Base-by-base conservation (phyloP, 2,113 vertebrate genomes). In the Otus sunia region DNA sequence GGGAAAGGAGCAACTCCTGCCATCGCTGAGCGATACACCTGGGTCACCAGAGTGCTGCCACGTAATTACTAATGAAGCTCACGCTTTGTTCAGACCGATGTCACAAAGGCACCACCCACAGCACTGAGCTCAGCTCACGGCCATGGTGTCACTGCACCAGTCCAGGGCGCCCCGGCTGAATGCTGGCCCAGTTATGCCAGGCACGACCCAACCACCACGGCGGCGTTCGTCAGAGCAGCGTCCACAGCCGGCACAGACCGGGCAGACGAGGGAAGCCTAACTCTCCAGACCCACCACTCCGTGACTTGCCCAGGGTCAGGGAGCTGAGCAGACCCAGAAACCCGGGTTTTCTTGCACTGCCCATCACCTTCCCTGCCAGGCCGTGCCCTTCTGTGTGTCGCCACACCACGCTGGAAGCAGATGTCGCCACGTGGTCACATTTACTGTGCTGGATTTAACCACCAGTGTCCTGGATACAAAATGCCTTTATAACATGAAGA, bases 11-110 rank as follows among this genome's bases (percentile, higher is more conserved):
- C 91, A 39, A 25, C 72, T 59, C 82, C 45, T 25, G 64, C 68
- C 81, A 18, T 4, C 23, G 0, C 0, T 3, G 41, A 74, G n/a
- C 47, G 12, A 9, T 0, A 0, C 0, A 15, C 64, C 76, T 3
- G 66, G 71, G 39, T 10, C 19, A 22, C 3, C 55, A 9, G 3
- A 29, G 69, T 52, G 2, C 10, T 3, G 49, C 41, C 37, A 9
- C 23, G 5, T 0, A 29, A 5, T 10, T 12, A 3, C 13, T 5
- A 0, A 20, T 0, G 8, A 10, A 39, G n/a, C 23, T 23, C 60
- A 32, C 11, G 0, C 39, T 15, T 5, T 2, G 0, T 47, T 50
- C 76, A 26, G 76, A 13, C 32, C 6, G 7, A 3, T 0, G 29
- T 1, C 19, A 13, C 22, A 12, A 12, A 18, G 77, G 60, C 45